Percentiles rank a stretch among this genome's conserved stretches.
These are phyloP conservation scores for Brachypterus glaber DNA, from an alignment of 2,888 invertebrate genomes.

Conservation along the genomic window DNA sequence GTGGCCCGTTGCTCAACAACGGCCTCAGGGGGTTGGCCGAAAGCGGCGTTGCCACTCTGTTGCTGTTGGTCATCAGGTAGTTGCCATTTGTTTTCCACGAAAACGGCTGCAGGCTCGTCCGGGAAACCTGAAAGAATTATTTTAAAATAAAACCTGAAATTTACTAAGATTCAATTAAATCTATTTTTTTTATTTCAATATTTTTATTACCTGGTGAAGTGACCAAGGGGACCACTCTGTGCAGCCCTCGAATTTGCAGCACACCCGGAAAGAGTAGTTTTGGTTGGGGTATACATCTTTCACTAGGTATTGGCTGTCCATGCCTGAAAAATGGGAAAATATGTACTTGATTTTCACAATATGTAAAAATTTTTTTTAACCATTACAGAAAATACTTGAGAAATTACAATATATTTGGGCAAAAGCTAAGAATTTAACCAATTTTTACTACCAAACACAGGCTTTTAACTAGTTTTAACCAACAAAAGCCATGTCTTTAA, in stretches of 20 bases:
- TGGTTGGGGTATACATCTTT: conserved; percentile 42
- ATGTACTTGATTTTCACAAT: conserved; percentile 5
- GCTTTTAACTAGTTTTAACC: too few relatives aligned
- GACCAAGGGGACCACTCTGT: conserved; percentile 47
- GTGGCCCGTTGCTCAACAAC: conserved; percentile 41
- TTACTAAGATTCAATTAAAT: too few relatives aligned
- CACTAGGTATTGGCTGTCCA: conserved; percentile 41
- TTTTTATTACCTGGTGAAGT: conserved; percentile 41
- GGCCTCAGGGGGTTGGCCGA: conserved; percentile 36
- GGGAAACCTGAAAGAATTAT: too few relatives aligned
- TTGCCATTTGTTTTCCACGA: conserved; percentile 41
- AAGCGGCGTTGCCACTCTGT: conserved; percentile 42
- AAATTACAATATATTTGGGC: too few relatives aligned
- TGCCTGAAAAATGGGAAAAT: conserved; percentile 30
- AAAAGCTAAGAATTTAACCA: too few relatives aligned
- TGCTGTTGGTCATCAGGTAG: conserved; percentile 42
- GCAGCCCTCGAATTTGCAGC: conserved; percentile 41
- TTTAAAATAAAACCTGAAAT: too few relatives aligned
- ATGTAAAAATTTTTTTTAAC: too few relatives aligned
- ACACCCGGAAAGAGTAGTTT: conserved; percentile 46
- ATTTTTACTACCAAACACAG: too few relatives aligned
- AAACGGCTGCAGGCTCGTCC: conserved; percentile 42
- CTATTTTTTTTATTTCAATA: too few relatives aligned
- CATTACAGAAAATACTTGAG: too few relatives aligned
- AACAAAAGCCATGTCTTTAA: too few relatives aligned